Conservation (phyloP, 2,888 invertebrate genomes). For the Netelia inedita region DNA sequence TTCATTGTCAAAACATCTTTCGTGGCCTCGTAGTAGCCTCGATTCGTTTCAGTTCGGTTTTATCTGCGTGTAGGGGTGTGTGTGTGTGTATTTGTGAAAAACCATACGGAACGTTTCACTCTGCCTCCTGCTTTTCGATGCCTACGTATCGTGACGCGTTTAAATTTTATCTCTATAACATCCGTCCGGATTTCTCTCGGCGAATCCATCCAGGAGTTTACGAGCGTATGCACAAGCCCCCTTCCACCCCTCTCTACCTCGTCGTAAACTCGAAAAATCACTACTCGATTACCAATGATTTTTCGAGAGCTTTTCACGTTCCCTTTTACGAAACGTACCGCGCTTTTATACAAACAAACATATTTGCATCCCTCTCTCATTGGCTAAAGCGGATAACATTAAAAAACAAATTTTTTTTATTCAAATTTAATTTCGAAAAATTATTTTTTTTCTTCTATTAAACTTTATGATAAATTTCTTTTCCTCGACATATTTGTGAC, state of each 20-base stretch:
- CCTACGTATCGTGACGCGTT: slow-evolving; percentile 31
- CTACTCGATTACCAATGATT: slow-evolving; percentile 47
- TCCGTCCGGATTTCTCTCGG: slow-evolving; percentile 39
- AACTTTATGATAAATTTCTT: not conserved
- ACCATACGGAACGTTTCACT: slow-evolving; percentile 44
- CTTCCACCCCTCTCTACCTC: not conserved
- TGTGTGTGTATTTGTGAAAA: slow-evolving; percentile 7
- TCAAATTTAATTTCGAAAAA: not conserved
- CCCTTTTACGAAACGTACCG: not conserved
- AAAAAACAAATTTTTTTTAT: no score
- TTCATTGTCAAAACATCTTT: slow-evolving; percentile 69
- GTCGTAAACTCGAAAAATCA: slow-evolving; percentile 54
- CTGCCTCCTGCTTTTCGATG: not conserved
- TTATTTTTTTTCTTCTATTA: not conserved
- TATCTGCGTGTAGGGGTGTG: slow-evolving; percentile 14
- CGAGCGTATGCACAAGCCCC: slow-evolving; percentile 10
- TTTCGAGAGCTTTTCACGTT: slow-evolving; percentile 24
- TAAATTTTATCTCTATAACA: slow-evolving; percentile 64
- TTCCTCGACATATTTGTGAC: not conserved
- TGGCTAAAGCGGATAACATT: not conserved
- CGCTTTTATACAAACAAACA: not conserved
- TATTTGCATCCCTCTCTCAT: not conserved
- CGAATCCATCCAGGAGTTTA: not conserved
- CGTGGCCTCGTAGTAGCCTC: slow-evolving; percentile 46
- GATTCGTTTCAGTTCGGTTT: slow-evolving; percentile 22